Conservation (phyloP, 2,888 invertebrate species). For the Xestia ashworthii region DNA sequence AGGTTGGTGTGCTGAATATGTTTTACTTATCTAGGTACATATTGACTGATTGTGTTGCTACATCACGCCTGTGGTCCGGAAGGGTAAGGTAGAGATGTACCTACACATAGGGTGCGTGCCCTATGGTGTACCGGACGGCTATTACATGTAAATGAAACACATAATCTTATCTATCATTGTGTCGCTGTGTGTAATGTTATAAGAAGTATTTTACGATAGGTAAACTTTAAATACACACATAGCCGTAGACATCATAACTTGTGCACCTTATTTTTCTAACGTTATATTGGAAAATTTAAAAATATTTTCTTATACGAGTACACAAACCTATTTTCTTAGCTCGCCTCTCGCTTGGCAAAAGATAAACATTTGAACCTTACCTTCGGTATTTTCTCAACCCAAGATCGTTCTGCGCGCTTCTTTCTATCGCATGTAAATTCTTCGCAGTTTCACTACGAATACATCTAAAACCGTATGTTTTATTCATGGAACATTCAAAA, state of each 20-base stretch:
- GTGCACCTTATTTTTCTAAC: background rate
- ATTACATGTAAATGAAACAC: background rate
- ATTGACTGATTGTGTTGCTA: background rate
- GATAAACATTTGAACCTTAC: constrained; percentile 44
- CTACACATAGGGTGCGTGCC: background rate
- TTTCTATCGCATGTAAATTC: constrained; percentile 52
- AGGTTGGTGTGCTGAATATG: constrained; percentile 6
- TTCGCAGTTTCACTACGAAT: constrained; percentile 39
- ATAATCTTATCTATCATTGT: background rate
- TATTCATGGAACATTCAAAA: constrained; percentile 61
- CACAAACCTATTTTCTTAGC: constrained; percentile 21
- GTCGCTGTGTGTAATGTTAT: background rate
- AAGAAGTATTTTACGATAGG: background rate
- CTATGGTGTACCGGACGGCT: background rate
- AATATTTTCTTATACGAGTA: constrained; percentile 11
- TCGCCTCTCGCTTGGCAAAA: constrained; percentile 4
- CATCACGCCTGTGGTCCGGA: background rate
- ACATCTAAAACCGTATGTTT: constrained; percentile 50
- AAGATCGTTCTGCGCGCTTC: constrained; percentile 3
- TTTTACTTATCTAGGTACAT: background rate
- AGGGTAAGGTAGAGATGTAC: background rate
- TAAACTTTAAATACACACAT: background rate
- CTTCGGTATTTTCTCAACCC: constrained; percentile 15
- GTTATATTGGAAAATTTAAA: constrained; percentile 2
- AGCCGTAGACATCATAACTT: background rate